Percentiles rank a stretch among this genome's conserved stretches.
phyloP scores from a whole-genome alignment of 1,140 invertebrate species.

The Drosophila kepulauana region DNA sequence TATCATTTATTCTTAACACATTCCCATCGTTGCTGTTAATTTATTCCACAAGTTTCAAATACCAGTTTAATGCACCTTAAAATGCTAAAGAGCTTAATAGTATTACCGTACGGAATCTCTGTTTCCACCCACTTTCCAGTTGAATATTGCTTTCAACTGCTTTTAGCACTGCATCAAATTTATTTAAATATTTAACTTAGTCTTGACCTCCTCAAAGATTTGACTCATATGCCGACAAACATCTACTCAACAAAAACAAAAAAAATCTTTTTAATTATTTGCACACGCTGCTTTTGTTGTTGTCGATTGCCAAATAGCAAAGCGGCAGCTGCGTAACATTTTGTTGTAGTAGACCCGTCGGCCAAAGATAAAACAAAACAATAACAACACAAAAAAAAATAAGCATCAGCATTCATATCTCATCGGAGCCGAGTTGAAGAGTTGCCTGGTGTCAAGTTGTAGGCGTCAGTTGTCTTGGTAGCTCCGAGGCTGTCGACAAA shows the following conservation, averaged over 20 bases:
- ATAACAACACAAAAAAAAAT: slow-evolving; percentile 27
- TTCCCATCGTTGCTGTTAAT: too few relatives aligned
- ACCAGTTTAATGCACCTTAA: too few relatives aligned
- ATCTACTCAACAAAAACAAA: slow-evolving; percentile 21
- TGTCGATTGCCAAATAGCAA: slow-evolving; percentile 58
- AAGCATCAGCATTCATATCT: slow-evolving; percentile 49
- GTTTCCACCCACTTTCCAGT: not conserved
- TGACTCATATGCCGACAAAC: slow-evolving; percentile 41
- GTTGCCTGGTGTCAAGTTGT: slow-evolving; percentile 56
- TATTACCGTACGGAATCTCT: too few relatives aligned
- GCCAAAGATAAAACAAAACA: slow-evolving; percentile 40
- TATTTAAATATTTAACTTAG: slow-evolving; percentile 38
- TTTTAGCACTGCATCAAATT: slow-evolving; percentile 23
- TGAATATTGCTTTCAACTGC: not conserved
- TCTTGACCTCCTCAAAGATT: slow-evolving; percentile 46
- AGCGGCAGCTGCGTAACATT: slow-evolving; percentile 53
- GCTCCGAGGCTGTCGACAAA: slow-evolving; percentile 48
- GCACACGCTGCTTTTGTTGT: slow-evolving; percentile 46
- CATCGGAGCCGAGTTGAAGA: slow-evolving; percentile 13
- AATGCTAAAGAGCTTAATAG: too few relatives aligned
- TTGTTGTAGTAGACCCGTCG: slow-evolving; percentile 52
- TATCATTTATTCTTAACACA: not conserved
- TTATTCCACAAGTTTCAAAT: too few relatives aligned
- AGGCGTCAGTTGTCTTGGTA: slow-evolving; percentile 66
- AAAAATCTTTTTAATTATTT: slow-evolving; percentile 67